Percentiles rank a stretch among this genome's conserved stretches.
Conservation (phyloP, 1,140 invertebrate genomes). For the Acyrthosiphon pisum region DNA sequence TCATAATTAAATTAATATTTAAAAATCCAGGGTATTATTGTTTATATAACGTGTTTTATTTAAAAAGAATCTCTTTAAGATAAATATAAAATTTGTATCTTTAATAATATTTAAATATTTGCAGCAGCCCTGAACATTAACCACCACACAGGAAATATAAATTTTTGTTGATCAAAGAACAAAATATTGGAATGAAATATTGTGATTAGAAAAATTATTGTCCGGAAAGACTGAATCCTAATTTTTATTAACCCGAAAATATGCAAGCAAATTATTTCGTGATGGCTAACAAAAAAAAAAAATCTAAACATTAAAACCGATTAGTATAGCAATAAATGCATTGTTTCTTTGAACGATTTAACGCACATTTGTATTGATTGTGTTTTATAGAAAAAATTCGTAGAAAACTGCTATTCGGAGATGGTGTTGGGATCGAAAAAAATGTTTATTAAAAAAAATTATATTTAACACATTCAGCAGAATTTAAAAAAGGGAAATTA, state of each 20-base stretch:
- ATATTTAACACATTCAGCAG: constrained; percentile 19
- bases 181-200: neutral
- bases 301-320: constrained; percentile 9
- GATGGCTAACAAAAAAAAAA: neutral
- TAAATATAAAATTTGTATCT: neutral
- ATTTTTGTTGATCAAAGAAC: neutral
- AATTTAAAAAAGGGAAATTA: neutral
- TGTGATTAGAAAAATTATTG: neutral
- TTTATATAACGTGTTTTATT: no score
- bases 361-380: neutral
- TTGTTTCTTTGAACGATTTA: neutral
- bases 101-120: neutral
- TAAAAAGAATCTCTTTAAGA: neutral
- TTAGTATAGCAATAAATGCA: constrained; percentile 25
- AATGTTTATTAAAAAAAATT: constrained; percentile 16
- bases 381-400: constrained; percentile 28
- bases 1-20: neutral
- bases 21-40: neutral
- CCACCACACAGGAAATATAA: neutral
- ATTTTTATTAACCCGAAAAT: constrained; percentile 20
- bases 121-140: neutral
- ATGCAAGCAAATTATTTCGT: neutral
- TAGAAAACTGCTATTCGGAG: neutral
- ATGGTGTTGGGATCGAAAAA: neutral
- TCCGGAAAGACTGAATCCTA: neutral